Evolutionary conservation across 1,140 invertebrate genomes (phyloP).

Genomic region (Pogonognathellus flavescens): DNA sequence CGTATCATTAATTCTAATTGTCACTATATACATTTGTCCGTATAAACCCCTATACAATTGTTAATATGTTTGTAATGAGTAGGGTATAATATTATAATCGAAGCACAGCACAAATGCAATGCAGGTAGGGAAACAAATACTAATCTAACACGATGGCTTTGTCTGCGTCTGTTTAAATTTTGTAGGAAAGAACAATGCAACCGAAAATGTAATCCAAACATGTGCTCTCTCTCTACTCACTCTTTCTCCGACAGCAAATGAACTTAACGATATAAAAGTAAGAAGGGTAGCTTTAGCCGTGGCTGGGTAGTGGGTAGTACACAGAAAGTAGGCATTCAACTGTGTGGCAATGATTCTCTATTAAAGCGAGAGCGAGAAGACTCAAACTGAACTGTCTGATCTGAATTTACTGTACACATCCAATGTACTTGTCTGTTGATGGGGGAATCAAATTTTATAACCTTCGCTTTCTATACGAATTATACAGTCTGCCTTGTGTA

Average conservation of each 20-base stretch:
- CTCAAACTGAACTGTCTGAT: too few species aligned
- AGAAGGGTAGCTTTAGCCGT: too few species aligned
- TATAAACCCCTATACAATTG: too few species aligned
- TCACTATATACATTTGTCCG: too few species aligned
- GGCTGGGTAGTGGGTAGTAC: too few species aligned
- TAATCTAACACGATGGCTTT: not conserved
- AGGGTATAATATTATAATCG: not conserved
- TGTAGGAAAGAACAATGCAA: not conserved
- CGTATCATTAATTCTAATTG: too few species aligned
- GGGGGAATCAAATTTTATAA: not conserved
- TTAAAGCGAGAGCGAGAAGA: too few species aligned
- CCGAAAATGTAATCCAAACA: slow-evolving; percentile 26
- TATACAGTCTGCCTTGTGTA: not conserved
- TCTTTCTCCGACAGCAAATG: slow-evolving; percentile 7
- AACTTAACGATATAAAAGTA: not conserved
- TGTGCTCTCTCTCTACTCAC: slow-evolving; percentile 2
- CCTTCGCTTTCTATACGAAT: too few species aligned
- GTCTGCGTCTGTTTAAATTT: not conserved
- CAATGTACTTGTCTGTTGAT: too few species aligned
- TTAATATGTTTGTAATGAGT: too few species aligned
- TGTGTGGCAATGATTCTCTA: slow-evolving; percentile 1
- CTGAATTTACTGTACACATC: too few species aligned
- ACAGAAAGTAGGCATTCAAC: slow-evolving; percentile 1
- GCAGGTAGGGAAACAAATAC: not conserved
- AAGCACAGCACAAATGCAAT: not conserved